These are phyloP conservation scores for Pocillopora damicornis DNA, from an alignment of 64 coral and sea anemone species.

Conservation along the genomic window DNA sequence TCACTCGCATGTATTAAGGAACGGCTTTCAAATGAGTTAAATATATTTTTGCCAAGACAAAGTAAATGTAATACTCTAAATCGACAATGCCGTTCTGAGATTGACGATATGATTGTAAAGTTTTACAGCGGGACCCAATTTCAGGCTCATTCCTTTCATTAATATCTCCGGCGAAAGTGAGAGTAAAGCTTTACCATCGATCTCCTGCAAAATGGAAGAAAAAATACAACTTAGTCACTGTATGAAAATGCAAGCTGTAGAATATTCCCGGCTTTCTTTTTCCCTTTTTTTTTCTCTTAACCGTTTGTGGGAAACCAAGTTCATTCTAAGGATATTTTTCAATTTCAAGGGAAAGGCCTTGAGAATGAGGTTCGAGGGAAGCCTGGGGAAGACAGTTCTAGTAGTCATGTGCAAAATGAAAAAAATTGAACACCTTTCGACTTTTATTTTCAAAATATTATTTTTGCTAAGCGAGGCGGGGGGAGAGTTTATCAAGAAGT, in stretches of 20 bases:
- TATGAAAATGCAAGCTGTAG: not conserved
- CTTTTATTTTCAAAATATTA: too few species aligned
- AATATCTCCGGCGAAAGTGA: slow-evolving; percentile 81
- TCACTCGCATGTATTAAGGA: not conserved
- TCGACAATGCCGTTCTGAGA: slow-evolving; percentile 35
- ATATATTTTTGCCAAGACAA: not conserved
- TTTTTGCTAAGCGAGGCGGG: too few species aligned
- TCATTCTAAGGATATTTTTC: too few species aligned
- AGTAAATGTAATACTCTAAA: not conserved
- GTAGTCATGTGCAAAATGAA: too few species aligned
- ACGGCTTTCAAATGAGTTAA: not conserved
- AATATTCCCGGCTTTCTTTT: too few species aligned
- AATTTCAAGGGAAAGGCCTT: too few species aligned
- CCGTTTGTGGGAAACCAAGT: too few species aligned
- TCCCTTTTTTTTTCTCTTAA: too few species aligned
- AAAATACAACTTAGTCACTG: not conserved
- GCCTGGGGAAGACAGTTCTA: too few species aligned
- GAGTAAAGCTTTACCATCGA: slow-evolving; percentile 87
- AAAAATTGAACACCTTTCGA: too few species aligned
- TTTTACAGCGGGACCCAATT: slow-evolving; percentile 83
- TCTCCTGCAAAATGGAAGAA: slow-evolving; percentile 53
- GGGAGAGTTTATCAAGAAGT: too few species aligned
- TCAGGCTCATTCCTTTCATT: slow-evolving; percentile 77
- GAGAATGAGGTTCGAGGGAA: too few species aligned
- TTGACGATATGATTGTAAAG: slow-evolving; percentile 84